Percentiles rank a stretch among this genome's conserved stretches.
Conservation (phyloP, 2,797 vertebrate genomes). For the Naso thynnoides region DNA sequence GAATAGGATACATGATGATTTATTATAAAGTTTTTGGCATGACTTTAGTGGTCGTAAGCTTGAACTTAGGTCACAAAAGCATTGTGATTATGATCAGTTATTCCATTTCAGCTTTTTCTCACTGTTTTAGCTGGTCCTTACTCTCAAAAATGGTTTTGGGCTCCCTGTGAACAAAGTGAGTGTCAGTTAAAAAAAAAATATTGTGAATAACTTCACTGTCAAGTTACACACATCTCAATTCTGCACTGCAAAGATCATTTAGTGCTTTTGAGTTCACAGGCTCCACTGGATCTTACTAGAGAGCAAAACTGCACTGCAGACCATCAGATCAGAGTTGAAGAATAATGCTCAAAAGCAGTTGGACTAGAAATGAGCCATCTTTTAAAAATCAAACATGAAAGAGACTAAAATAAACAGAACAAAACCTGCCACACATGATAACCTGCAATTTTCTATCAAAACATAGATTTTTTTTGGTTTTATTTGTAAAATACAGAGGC, state of each 20-base stretch:
- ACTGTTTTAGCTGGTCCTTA: too few species aligned
- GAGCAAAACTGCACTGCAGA: background rate
- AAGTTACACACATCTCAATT: background rate
- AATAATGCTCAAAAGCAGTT: background rate
- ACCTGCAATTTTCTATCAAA: conserved; percentile 69
- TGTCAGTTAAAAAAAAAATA: too few species aligned
- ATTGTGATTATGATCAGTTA: too few species aligned
- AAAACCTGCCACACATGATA: conserved; percentile 39
- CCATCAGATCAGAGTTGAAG: conserved; percentile 11
- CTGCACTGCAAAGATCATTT: background rate
- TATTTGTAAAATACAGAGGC: conserved; percentile 57
- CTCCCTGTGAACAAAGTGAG: too few species aligned
- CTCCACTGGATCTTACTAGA: background rate
- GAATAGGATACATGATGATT: too few species aligned
- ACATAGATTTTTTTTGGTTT: conserved; percentile 51
- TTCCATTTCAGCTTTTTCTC: background rate
- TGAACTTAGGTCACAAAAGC: too few species aligned
- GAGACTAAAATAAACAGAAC: conserved; percentile 52
- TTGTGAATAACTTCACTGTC: too few species aligned
- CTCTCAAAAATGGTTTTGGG: too few species aligned
- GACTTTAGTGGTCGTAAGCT: too few species aligned
- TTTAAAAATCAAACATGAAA: conserved; percentile 39
- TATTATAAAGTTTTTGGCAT: too few species aligned
- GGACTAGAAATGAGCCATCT: conserved; percentile 34
- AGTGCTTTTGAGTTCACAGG: background rate